A percentile compares a stretch with the other conserved stretches of the same genome.
phyloP scores from a whole-genome alignment of 2,888 invertebrate species.

The Heliconius aoede region DNA sequence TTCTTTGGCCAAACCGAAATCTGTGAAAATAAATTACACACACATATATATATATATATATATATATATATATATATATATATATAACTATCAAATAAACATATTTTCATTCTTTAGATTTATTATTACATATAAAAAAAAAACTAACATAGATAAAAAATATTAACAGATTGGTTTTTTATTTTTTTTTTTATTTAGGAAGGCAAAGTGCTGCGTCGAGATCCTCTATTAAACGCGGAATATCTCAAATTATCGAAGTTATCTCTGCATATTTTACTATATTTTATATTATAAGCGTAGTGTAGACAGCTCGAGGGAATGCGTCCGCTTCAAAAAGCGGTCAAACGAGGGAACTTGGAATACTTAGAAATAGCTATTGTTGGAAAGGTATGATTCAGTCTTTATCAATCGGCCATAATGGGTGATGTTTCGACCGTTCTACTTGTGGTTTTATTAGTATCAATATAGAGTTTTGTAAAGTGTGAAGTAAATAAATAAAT shows the following conservation, averaged over 20 bases:
- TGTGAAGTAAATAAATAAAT: neutral
- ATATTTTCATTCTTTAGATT: too few species aligned
- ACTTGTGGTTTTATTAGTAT: constrained; percentile 12
- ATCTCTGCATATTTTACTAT: too few species aligned
- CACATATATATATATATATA: neutral
- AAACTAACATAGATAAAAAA: too few species aligned
- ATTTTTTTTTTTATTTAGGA: too few species aligned
- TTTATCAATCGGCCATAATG: constrained; percentile 24
- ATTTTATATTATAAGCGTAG: neutral
- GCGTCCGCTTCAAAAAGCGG: neutral
- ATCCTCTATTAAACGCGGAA: neutral
- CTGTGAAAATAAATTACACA: constrained; percentile 78
- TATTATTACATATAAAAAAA: too few species aligned
- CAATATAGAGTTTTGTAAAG: neutral
- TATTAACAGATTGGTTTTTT: too few species aligned
- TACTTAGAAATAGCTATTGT: constrained; percentile 25
- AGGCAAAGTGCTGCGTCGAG: neutral
- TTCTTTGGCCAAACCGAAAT: constrained; percentile 99
- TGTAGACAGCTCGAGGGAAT: constrained; percentile 2
- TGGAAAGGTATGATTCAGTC: constrained; percentile 26
- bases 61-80: neutral
- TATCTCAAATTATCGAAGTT: too few species aligned
- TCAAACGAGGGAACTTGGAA: constrained; percentile 14
- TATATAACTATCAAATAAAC: too few species aligned
- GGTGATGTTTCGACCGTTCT: constrained; percentile 14